These are phyloP conservation scores for Chiroxiphia lanceolata DNA, from an alignment of 2,797 vertebrate species.

Conservation along the genomic window DNA sequence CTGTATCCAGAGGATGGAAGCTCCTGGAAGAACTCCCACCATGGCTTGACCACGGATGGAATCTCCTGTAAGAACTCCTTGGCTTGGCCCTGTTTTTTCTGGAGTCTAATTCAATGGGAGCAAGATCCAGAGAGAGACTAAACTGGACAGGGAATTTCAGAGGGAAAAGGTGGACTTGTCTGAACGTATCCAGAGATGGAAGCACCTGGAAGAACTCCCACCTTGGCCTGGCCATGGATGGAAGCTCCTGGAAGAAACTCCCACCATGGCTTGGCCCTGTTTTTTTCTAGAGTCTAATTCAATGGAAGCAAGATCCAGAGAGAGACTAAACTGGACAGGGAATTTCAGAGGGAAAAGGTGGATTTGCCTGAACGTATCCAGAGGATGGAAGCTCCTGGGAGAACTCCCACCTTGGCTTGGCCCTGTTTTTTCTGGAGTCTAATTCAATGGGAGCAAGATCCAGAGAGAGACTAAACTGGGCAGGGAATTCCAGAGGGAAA, in stretches of 20 bases:
- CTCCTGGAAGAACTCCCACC: too few relatives aligned
- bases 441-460: neutral
- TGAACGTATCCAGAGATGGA: too few relatives aligned
- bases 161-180: too few relatives aligned
- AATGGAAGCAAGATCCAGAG: neutral
- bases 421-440: too few relatives aligned
- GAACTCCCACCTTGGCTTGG: neutral
- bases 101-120: neutral
- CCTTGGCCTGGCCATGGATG: too few relatives aligned
- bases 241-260: too few relatives aligned
- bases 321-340: accelerated
- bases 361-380: too few relatives aligned
- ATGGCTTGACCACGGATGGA: neutral
- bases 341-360: too few relatives aligned
- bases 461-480: neutral
- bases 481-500: neutral
- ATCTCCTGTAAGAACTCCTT: neutral
- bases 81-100: too few relatives aligned
- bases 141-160: accelerated
- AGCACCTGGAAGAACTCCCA: too few relatives aligned
- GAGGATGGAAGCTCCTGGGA: too few relatives aligned
- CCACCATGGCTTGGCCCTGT: neutral
- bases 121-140: neutral
- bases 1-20: too few relatives aligned
- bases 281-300: neutral